Base-by-base conservation (phyloP, 2,888 invertebrate species). In the Sarcophaga subvicina region DNA sequence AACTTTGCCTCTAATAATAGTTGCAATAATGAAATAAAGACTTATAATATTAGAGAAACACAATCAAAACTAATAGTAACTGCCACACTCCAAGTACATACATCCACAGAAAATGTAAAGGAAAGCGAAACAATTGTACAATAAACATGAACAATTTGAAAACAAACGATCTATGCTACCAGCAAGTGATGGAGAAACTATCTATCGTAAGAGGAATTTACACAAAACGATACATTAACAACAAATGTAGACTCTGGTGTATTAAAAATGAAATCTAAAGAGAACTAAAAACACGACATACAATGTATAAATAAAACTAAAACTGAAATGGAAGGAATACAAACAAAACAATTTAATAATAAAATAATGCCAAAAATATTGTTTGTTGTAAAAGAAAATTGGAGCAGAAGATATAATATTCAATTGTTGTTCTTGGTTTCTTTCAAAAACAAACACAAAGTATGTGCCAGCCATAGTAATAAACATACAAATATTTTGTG, bases 1-100 rank as follows among this genome's bases (percentile, higher is more conserved):
- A 54, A 17, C 17, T 14, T 17, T 54, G 17, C 4, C 20, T 64
- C 37, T 77, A 70, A 81, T 63, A 80, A 83, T 86, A 77, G 83
- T 86, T 80, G 69, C 80, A 83, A 83, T 80, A 80, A 83, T 86
- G 75, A 81, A 87, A 84, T 87, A 75, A 87, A 81, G 78, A 73
- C 81, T 81, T 87, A 45, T 71, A 84, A 79, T 71, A 81, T 81
- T 71, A 75, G 22, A 54, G 27, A 69, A 54, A 72, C 22, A 79
- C 45, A 69, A 70, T 17, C 22, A 6, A 70, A 69, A 77, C 47
- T 45, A 76, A 69, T 66, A 69, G 37, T 5, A 54, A 54, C 17
- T 54, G 54, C 54, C 54, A 54, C 4, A 54, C 14, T 5, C 54
- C 37, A 37, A 37, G 8, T 2, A 37, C 37, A 37, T 6, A 37